Evolutionary conservation across 2,113 vertebrate species (phyloP).

Genomic region (Strix uralensis): DNA sequence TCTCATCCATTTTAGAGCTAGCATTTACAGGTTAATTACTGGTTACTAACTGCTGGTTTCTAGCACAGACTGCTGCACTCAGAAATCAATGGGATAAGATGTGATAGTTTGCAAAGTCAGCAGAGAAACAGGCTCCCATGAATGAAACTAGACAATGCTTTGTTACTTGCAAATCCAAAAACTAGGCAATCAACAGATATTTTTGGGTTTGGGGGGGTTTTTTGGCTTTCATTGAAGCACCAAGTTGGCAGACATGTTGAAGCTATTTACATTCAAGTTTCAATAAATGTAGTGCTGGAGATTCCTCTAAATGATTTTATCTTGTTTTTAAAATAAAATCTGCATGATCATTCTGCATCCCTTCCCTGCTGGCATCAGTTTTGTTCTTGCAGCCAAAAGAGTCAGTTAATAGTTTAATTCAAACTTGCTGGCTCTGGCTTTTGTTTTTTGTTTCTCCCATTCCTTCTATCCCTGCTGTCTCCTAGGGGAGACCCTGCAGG

Average conservation of each 20-base stretch:
- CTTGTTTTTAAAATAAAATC: constrained; percentile 30
- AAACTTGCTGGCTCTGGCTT: neutral
- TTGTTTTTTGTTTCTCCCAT: neutral
- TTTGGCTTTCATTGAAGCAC: neutral
- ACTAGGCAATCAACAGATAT: neutral
- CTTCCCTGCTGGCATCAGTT: constrained; percentile 16
- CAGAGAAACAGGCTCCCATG: neutral
- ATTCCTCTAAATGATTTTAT: neutral
- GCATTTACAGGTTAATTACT: neutral
- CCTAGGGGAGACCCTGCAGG: neutral
- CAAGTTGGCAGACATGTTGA: neutral
- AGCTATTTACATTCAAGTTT: neutral
- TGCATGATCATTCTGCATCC: neutral
- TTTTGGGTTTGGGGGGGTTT: neutral
- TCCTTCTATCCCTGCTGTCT: neutral
- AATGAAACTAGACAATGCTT: neutral
- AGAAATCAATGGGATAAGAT: neutral
- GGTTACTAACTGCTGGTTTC: neutral
- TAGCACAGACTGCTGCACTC: neutral
- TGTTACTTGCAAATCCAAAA: neutral
- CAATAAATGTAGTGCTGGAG: neutral
- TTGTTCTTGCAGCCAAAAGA: constrained; percentile 5
- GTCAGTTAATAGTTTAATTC: neutral
- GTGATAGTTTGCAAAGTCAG: neutral
- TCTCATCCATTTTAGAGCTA: neutral